A percentile compares a stretch with the other conserved stretches of the same genome.
phyloP scores from a whole-genome alignment of 2,797 vertebrate genomes.

The Pantherophis alleghaniensis region DNA sequence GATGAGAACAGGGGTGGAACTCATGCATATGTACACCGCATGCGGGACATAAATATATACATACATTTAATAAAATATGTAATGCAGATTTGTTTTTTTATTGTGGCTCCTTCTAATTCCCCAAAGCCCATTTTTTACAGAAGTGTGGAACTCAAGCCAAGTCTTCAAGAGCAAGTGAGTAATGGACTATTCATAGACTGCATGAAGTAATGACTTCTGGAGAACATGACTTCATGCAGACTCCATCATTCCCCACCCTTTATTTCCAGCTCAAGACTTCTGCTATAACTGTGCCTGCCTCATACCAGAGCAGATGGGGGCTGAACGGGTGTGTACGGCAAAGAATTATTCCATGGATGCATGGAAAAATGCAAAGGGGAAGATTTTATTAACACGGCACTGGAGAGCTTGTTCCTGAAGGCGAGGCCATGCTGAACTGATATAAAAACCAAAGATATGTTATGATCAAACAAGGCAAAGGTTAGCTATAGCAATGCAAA shows the following conservation, averaged over 20 bases:
- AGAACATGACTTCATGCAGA: conserved; percentile 17
- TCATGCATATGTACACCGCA: neutral
- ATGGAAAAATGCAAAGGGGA: neutral
- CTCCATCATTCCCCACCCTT: neutral
- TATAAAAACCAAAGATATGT: neutral
- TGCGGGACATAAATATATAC: neutral
- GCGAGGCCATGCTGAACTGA: neutral
- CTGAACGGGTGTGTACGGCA: neutral
- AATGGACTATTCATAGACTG: conserved; percentile 10
- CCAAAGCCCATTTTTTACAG: neutral
- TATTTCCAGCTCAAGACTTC: neutral
- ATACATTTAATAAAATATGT: neutral
- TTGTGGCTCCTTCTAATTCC: neutral
- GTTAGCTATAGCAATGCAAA: neutral
- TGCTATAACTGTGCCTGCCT: neutral
- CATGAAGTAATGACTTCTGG: conserved; percentile 7
- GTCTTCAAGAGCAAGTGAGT: conserved; percentile 9
- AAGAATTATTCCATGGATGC: neutral
- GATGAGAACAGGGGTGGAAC: neutral
- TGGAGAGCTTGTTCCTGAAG: neutral
- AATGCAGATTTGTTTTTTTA: neutral
- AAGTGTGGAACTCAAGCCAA: neutral
- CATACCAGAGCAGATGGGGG: neutral
- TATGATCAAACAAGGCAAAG: neutral
- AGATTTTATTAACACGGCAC: neutral